Base-by-base conservation (phyloP, 1,140 invertebrate genomes). In the Ephestia elutella region DNA sequence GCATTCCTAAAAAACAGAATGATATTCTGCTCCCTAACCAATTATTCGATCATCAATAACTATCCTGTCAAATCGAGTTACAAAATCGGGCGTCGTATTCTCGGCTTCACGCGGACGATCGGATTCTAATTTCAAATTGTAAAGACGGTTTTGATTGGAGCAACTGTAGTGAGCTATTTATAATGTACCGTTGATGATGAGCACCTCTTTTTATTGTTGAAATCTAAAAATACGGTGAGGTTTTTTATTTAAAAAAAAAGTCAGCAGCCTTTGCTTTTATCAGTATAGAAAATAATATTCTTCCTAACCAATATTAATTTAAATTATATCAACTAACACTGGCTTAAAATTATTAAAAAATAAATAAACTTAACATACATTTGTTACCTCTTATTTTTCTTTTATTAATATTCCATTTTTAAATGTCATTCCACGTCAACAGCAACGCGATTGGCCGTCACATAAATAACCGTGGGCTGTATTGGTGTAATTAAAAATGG, bases 41-140 rank as follows among this genome's bases (percentile, higher is more conserved):
- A 56, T 54, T 56, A 55, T 35, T 32, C 50, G 59, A 63, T 44
- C 38, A 44, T 44, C 38, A 44, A 44, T 44, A 44, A 60, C 61
- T 35, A 55, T 38, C 54, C 49, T 68, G 66, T 68, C 67, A 63
- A 60, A 58, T 63, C 60, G 50, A 69, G 63, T 69, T 55, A 62
- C 51, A 59, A 32, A 56, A 44, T 44, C 38, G 15, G n/a, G 38
- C 38, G 38, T 44, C 38, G 38, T 44, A 15, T 44, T 44, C 38
- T 44, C 38, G 38, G 38, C 38, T 44, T 44, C 13, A 10, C 38
- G 38, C 38, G 38, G 38, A 15, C 38, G 38, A 44, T 44, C 38
- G 13, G 38, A 44, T 44, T 44, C 38, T 44, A 44, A 44, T 44
- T 44, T 44, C 38, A 44, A 44, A 44, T 44, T 44, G 38, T 44